Base-by-base conservation (phyloP, 1,140 invertebrate species). In the Lamellibrachia luymesi region DNA sequence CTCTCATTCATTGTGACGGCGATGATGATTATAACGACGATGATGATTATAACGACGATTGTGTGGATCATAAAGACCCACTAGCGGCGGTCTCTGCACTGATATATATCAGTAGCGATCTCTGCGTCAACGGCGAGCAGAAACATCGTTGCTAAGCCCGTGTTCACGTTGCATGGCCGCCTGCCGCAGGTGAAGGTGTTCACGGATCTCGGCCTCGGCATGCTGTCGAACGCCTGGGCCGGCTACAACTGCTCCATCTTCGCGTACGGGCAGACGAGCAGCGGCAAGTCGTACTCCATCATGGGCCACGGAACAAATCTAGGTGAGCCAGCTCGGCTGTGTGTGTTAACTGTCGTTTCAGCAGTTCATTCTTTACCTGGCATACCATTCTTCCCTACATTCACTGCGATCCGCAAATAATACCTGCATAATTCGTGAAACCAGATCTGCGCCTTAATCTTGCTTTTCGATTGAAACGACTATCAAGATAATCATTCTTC, bases 241-340 rank as follows among this genome's bases (percentile, higher is more conserved):
- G 97, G 97, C 4, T 97, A 97, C 95, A 97, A 97, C 95, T 96
- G 97, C 92, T 97, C 97, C 5, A 94, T 97, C 52, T 97, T 97
- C 96, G 97, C 97, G 7, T 97, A 97, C 95, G 97, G 97, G 13
- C 97, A 97, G 95, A 97, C 97, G 5, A 97, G 97, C 49, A 97
- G 96, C 91, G 97, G 97, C 38, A 97, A 97, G 95, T 97, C 97
- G n/a, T 97, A 97, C 96, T 97, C 97, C 17, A 97, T 97, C 93
- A 96, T 97, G 50, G 97, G 97, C 2, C 98, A 98, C 91, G 98
- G 97, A 22, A 94, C 95, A n/a, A 97, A 97, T 95, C 97, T 95
- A 94, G 95, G 95, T 94, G 49, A n/a, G 93, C 1, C 51, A 51
- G 38, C 49, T 93, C 50, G 50, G 38, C 8, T 92, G 10, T 52